Conservation (phyloP, 2,888 invertebrate genomes). For the Calephelis perditalis region DNA sequence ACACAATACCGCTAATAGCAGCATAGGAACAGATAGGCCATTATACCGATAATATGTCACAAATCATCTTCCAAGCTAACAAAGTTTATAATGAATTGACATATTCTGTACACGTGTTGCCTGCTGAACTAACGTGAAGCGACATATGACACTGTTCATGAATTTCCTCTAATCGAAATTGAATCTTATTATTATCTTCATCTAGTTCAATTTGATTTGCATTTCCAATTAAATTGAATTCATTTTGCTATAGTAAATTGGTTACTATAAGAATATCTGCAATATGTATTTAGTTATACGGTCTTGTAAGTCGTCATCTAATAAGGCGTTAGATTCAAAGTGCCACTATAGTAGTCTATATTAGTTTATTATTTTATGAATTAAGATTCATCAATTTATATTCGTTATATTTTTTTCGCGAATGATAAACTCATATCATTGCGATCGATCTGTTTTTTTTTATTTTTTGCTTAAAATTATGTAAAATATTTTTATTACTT, state of each 20-base stretch:
- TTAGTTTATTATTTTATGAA: background rate
- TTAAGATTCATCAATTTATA: too few species aligned
- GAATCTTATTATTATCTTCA: slow-evolving; percentile 28
- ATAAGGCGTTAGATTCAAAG: slow-evolving; percentile 37
- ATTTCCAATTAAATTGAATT: slow-evolving; percentile 24
- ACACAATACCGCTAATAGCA: slow-evolving; percentile 64
- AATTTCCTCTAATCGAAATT: slow-evolving; percentile 26
- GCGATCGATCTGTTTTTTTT: too few species aligned
- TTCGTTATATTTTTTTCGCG: too few species aligned
- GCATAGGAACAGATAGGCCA: slow-evolving; percentile 63
- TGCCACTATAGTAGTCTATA: slow-evolving; percentile 10
- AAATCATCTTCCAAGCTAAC: slow-evolving; percentile 69
- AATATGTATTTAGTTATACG: slow-evolving; percentile 32
- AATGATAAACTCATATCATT: too few species aligned
- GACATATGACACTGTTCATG: slow-evolving; percentile 35
- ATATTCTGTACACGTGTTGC: slow-evolving; percentile 72
- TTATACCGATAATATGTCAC: slow-evolving; percentile 74
- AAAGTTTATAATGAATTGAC: slow-evolving; percentile 77
- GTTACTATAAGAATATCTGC: slow-evolving; percentile 32
- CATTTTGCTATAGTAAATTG: slow-evolving; percentile 33
- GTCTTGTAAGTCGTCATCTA: slow-evolving; percentile 34
- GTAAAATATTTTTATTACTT: too few species aligned
- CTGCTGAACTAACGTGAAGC: slow-evolving; percentile 36
- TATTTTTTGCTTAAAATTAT: too few species aligned
- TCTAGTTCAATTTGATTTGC: slow-evolving; percentile 29